Base-by-base conservation (phyloP, 2,888 invertebrate genomes). In the Ochropleura leucogaster region DNA sequence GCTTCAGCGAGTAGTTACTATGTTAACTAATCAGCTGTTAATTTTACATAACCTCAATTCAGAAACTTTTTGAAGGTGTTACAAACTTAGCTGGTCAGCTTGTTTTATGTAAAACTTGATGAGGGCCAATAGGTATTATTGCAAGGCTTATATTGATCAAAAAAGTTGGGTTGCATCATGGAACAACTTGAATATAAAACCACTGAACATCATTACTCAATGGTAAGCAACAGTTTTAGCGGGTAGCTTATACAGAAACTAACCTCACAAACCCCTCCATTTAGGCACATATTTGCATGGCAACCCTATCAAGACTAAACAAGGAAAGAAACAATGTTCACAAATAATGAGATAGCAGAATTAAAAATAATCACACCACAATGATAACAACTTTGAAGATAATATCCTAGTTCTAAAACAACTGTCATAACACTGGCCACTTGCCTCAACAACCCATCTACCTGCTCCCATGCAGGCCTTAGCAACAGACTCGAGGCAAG, bases 381-480 rank as follows among this genome's bases (percentile, higher is more conserved):
- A 63, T 83, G 87, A 88, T 88, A 88, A 85, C 77, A 79, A 78
- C 55, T 63, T 69, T 30, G 67, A 78, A 82, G 84, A 86, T 87
- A 85, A 74, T 47, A 76, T 20, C 14, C 65, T 65, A 71, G 63
- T 68, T 72, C 55, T 64, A 63, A 70, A 82, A 75, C 74, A 87
- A 73, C 65, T 77, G 62, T 74, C 78, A 85, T 51, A 85, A 83
- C 67, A 85, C 46, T 59, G 57, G 20, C 47, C 51, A 67, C 16
- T 66, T 63, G 72, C 62, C 47, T 73, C 72, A 40, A 72, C 42
- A 79, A 44, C 30, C 59, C 46, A 75, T 16, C 30, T 74, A 68
- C 72, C 71, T 83, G 80, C 76, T 72, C 46, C 49, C 14, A 72
- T 16, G 60, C 64, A 76, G 68, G 76, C 75, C 86, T 72, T 87